These are phyloP conservation scores for Leptothorax acervorum DNA, from an alignment of 2,888 invertebrate genomes.

Conservation along the genomic window DNA sequence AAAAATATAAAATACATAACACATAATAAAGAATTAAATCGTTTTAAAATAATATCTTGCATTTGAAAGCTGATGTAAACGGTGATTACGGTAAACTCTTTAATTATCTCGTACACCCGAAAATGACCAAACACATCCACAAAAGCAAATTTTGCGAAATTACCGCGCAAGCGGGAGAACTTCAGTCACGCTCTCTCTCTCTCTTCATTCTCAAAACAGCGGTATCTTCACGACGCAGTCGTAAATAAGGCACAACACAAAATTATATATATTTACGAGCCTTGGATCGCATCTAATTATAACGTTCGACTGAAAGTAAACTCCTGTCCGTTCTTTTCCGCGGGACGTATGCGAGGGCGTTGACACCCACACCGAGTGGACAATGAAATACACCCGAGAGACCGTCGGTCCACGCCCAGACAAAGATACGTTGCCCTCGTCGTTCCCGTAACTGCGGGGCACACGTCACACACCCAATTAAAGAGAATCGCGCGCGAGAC, in stretches of 20 bases:
- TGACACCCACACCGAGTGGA: slow-evolving; percentile 81
- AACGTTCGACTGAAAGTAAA: slow-evolving; percentile 61
- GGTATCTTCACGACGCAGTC: slow-evolving; percentile 16
- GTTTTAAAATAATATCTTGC: background rate
- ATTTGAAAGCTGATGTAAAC: too few relatives aligned
- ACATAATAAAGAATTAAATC: background rate
- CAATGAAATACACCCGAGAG: slow-evolving; percentile 77
- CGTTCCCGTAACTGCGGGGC: slow-evolving; percentile 43
- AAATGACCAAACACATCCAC: background rate
- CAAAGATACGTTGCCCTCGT: slow-evolving; percentile 62
- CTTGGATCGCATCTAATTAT: slow-evolving; percentile 70
- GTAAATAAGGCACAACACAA: slow-evolving; percentile 60
- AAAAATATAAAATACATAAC: background rate
- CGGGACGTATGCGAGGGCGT: slow-evolving; percentile 74
- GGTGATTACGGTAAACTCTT: background rate
- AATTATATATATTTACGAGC: slow-evolving; percentile 72
- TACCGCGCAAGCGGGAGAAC: background rate
- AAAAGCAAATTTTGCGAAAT: slow-evolving; percentile 17
- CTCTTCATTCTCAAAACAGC: slow-evolving; percentile 6
- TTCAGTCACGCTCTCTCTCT: background rate
- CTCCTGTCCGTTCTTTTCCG: slow-evolving; percentile 39
- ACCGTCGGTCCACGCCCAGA: slow-evolving; percentile 76
- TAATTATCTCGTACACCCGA: background rate
- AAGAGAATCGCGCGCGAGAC: slow-evolving; percentile 14
- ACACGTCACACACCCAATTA: slow-evolving; percentile 58